A percentile compares a stretch with the other conserved stretches of the same genome.
Evolutionary conservation across 2,797 vertebrate species (phyloP).

Genomic region (Anguilla marmorata): DNA sequence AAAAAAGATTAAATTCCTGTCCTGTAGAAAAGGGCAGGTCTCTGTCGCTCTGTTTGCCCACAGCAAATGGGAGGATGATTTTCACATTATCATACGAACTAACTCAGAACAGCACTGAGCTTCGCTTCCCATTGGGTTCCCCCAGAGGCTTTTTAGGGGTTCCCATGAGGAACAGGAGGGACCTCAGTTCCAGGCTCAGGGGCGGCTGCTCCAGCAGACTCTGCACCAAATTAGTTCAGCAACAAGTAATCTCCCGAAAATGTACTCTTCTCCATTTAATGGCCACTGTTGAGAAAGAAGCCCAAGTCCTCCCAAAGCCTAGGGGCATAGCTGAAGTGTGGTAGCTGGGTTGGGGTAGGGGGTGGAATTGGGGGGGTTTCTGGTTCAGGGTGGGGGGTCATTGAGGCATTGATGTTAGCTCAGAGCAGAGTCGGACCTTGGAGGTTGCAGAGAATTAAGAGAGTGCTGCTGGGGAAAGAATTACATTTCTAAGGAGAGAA

Average conservation of each 20-base stretch:
- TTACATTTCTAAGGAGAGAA: constrained; percentile 74
- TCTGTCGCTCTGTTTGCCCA: too few species aligned
- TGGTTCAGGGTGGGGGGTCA: neutral
- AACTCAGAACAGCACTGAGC: too few species aligned
- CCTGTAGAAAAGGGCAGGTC: too few species aligned
- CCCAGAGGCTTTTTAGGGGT: too few species aligned
- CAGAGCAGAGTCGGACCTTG: constrained; percentile 57
- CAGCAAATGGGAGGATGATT: too few species aligned
- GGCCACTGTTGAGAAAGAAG: constrained; percentile 25
- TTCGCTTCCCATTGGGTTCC: too few species aligned
- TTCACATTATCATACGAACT: too few species aligned
- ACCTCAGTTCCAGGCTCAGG: too few species aligned
- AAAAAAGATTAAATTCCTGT: too few species aligned
- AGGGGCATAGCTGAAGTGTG: constrained; percentile 29
- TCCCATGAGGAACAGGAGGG: too few species aligned
- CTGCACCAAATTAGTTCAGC: constrained; percentile 9
- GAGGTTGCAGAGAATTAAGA: constrained; percentile 66
- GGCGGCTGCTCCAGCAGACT: too few species aligned
- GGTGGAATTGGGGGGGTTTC: neutral
- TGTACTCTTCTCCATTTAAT: constrained; percentile 7
- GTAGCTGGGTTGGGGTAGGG: neutral
- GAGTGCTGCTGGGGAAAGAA: constrained; percentile 71
- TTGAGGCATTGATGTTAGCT: constrained; percentile 62
- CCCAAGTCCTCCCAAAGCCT: constrained; percentile 34
- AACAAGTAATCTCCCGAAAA: neutral